A percentile compares a stretch with the other conserved stretches of the same genome.
Evolutionary conservation across 2,797 vertebrate genomes (phyloP).

Genomic region (Kryptopterus vitreolus): DNA sequence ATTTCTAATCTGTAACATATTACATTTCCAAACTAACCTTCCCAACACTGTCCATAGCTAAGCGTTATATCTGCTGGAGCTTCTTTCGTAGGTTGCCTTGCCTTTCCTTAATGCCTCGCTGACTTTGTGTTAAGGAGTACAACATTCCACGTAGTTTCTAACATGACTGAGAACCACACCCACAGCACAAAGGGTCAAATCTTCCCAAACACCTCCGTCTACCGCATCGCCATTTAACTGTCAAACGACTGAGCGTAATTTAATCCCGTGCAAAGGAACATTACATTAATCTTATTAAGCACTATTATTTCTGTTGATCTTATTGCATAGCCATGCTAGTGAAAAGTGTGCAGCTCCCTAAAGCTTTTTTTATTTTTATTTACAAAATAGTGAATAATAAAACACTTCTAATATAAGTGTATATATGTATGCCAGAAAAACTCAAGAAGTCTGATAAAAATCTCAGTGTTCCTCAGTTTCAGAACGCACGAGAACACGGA

Average conservation of each 20-base stretch:
- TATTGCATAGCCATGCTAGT: neutral
- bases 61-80: neutral
- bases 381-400: too few relatives aligned
- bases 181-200: conserved; percentile 10
- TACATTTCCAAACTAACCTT: too few relatives aligned
- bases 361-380: too few relatives aligned
- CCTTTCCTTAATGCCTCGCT: conserved; percentile 14
- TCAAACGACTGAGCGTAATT: neutral
- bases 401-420: too few relatives aligned
- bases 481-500: too few relatives aligned
- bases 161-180: conserved; percentile 46
- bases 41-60: neutral
- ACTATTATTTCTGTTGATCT: neutral
- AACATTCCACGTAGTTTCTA: conserved; percentile 58
- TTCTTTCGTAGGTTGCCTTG: neutral
- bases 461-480: neutral
- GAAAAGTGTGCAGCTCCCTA: neutral
- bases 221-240: neutral
- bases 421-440: too few relatives aligned
- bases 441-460: too few relatives aligned
- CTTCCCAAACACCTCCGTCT: neutral
- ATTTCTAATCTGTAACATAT: too few relatives aligned
- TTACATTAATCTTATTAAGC: neutral
- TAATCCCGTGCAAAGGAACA: neutral
- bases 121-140: conserved; percentile 45